phyloP scores from a whole-genome alignment of 2,797 vertebrate species.

The Phylloscopus collybita region DNA sequence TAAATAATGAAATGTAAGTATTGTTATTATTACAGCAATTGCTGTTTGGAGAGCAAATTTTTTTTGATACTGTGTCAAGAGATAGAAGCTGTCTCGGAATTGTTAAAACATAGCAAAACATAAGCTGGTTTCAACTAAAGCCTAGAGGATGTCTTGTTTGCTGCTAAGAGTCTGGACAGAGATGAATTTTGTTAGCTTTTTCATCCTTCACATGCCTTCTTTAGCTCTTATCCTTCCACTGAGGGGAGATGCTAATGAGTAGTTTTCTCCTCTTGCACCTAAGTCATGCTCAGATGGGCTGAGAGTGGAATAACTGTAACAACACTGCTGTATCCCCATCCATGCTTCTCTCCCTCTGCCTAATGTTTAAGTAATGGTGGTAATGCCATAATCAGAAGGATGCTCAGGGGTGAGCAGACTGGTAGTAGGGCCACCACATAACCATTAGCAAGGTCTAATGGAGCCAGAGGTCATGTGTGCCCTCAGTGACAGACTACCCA shows the following conservation, averaged over 20 bases:
- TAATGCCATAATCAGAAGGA: not conserved
- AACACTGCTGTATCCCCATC: not conserved
- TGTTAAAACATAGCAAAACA: not conserved
- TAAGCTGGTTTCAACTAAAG: not conserved
- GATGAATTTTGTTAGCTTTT: not conserved
- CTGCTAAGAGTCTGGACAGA: not conserved
- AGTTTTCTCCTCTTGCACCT: not conserved
- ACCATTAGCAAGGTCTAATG: not conserved
- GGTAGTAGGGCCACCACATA: not conserved
- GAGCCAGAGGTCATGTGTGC: not conserved
- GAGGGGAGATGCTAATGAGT: not conserved
- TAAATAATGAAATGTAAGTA: slow-evolving; percentile 69
- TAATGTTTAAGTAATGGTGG: not conserved
- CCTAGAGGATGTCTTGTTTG: not conserved
- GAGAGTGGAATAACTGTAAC: not conserved
- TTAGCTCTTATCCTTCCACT: not conserved
- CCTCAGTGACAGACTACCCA: not conserved
- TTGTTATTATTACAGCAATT: slow-evolving; percentile 65
- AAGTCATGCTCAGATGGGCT: not conserved
- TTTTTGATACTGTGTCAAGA: slow-evolving; percentile 4
- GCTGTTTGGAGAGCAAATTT: slow-evolving; percentile 21
- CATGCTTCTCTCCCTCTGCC: not conserved
- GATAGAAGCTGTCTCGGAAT: not conserved
- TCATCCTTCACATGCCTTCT: not conserved
- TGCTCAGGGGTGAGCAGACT: not conserved